Evolutionary conservation across 2,888 invertebrate species (phyloP), one percentile per base, ranked within the genome.

Genomic region (Anoplius nigerrimus): DNA sequence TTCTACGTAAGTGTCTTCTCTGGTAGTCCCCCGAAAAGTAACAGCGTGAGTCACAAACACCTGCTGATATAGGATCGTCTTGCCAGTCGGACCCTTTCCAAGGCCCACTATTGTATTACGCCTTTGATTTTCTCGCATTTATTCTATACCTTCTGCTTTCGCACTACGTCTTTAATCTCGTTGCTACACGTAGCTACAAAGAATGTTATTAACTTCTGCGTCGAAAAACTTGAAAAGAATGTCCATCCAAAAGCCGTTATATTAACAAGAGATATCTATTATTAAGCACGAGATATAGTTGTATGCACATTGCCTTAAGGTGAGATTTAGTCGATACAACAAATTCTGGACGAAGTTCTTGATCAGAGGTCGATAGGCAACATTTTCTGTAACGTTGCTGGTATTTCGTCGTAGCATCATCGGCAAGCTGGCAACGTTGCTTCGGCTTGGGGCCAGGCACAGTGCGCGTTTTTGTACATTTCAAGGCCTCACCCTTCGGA

Each of bases 401-500:
- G 48, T 6, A 34, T 6, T 48, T 16, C 18, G 48, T 75, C 74
- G 72, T 71, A 71, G 58, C 63, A 51, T 67, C 56, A 48, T 46
- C 75, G 56, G 13, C 46, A 68, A 76, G 48, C 58, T 63, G 77
- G 79, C 81, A 80, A 82, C 79, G 70, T 16, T 62, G 67, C 69
- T 18, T 62, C 59, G 6, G 59, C 58, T 68, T 75, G 78, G 76
- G 76, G 69, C 75, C 79, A 76, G 78, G 56, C 71, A 69, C 75
- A 67, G 76, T 72, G 66, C 74, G 69, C 62, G 77, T 82, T 86
- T 84, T 85, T 82, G 74, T 81, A 75, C 73, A 78, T 79, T 83
- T 83, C 84, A 85, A 86, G 84, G 82, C 75, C 80, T 79, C 76
- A 81, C 79, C 84, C 83, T 82, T 81, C 76, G 68, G 66, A 71